phyloP scores from a whole-genome alignment of 1,140 invertebrate species.

The Lepidurus arcticus region DNA sequence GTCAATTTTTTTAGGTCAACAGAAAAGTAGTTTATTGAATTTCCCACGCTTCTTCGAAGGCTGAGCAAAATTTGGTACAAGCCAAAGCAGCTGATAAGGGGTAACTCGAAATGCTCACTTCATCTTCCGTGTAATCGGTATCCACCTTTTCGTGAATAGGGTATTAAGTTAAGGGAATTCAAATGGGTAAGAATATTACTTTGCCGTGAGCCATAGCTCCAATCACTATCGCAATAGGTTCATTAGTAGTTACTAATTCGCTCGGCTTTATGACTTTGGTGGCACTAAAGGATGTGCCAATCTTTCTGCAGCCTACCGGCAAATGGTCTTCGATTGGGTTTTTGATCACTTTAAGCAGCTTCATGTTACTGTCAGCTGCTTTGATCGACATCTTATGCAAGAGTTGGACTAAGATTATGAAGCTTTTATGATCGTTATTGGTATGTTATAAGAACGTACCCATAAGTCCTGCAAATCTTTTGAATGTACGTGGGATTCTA shows the following conservation, averaged over 20 bases:
- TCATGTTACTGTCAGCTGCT: conserved; percentile 80
- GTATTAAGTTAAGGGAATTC: neutral
- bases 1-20: neutral
- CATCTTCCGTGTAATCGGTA: conserved; percentile 84
- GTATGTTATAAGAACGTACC: conserved; percentile 55
- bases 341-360: conserved; percentile 93
- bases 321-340: conserved; percentile 93
- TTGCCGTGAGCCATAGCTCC: conserved; percentile 97
- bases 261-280: conserved; percentile 66
- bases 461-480: conserved; percentile 96
- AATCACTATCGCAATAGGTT: conserved; percentile 82
- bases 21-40: conserved; percentile 55
- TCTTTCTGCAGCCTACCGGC: conserved; percentile 88
- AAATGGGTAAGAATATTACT: conserved; percentile 46
- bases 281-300: conserved; percentile 83
- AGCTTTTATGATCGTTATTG: conserved; percentile 25
- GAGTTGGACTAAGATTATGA: conserved; percentile 75
- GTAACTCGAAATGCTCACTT: conserved; percentile 89
- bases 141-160: conserved; percentile 55
- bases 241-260: conserved; percentile 74
- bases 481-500: conserved; percentile 95
- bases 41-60: conserved; percentile 94
- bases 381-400: conserved; percentile 89
- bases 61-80: conserved; percentile 92
- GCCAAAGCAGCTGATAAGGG: conserved; percentile 92